Percentiles rank a stretch among this genome's conserved stretches.
Conservation (phyloP, 2,888 invertebrate genomes). For the Epistrophe grossulariae region DNA sequence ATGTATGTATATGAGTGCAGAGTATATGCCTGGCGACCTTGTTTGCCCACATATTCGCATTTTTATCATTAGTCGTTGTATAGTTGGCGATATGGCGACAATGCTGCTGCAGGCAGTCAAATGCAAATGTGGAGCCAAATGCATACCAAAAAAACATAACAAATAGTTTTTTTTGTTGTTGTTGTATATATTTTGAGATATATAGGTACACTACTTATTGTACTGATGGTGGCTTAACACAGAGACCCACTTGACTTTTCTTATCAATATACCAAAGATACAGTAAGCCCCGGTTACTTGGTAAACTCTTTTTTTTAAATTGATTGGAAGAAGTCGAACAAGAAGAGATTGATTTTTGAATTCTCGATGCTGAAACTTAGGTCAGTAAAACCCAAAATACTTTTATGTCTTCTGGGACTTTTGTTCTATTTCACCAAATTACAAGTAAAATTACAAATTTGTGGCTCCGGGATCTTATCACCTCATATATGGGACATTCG, state of each 20-base stretch:
- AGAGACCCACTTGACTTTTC: conserved; percentile 67
- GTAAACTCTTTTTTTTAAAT: neutral
- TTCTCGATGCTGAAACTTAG: too few relatives aligned
- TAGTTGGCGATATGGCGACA: neutral
- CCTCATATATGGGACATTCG: too few relatives aligned
- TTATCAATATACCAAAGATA: conserved; percentile 37
- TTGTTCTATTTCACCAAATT: too few relatives aligned
- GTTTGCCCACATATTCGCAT: conserved; percentile 60
- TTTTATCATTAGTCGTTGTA: conserved; percentile 38
- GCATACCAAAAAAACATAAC: conserved; percentile 53
- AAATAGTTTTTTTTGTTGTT: neutral
- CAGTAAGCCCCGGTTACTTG: neutral
- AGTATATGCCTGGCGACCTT: conserved; percentile 50
- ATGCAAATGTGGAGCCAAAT: conserved; percentile 63
- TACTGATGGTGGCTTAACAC: conserved; percentile 20
- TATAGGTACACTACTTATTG: neutral
- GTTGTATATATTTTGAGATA: neutral
- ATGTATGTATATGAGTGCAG: too few relatives aligned
- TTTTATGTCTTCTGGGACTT: too few relatives aligned
- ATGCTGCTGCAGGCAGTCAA: conserved; percentile 16
- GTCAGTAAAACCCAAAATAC: too few relatives aligned
- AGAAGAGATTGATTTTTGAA: too few relatives aligned
- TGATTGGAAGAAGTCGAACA: too few relatives aligned
- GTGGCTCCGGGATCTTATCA: too few relatives aligned
- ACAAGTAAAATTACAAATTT: too few relatives aligned